Percentiles rank a stretch among this genome's conserved stretches.
These are phyloP conservation scores for Tetheella fluctuosa DNA, from an alignment of 2,888 invertebrate genomes.

Conservation along the genomic window DNA sequence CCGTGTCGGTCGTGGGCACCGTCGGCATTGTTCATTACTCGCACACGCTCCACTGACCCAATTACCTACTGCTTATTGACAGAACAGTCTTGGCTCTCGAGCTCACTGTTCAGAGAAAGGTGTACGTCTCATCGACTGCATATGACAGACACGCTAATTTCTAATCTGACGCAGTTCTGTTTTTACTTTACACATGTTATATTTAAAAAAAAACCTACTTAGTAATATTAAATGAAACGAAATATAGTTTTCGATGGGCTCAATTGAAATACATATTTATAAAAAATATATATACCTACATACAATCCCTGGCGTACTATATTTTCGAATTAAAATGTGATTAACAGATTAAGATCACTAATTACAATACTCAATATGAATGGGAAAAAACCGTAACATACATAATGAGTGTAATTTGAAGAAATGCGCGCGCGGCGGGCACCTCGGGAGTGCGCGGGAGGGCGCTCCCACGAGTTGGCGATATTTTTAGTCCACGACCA, in stretches of 20 bases:
- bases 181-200: background rate
- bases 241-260: no score
- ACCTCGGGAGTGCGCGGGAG: constrained; percentile 81
- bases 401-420: constrained; percentile 67
- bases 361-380: background rate
- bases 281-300: background rate
- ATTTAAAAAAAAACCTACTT: no score
- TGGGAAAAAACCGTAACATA: constrained; percentile 31
- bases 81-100: constrained; percentile 76
- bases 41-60: constrained; percentile 77
- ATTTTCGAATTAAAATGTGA: background rate
- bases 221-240: no score
- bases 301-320: background rate
- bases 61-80: constrained; percentile 78
- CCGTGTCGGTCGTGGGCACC: constrained; percentile 42
- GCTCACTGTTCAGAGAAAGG: constrained; percentile 62
- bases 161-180: background rate
- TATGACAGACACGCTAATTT: constrained; percentile 16
- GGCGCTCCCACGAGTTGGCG: constrained; percentile 85
- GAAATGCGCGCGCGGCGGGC: constrained; percentile 78
- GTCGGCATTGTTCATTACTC: constrained; percentile 67
- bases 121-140: constrained; percentile 38
- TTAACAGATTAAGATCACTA: background rate
- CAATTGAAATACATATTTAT: background rate
- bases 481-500: constrained; percentile 88